phyloP scores from a whole-genome alignment of 2,888 invertebrate genomes.

The Amaurobius ferox region DNA sequence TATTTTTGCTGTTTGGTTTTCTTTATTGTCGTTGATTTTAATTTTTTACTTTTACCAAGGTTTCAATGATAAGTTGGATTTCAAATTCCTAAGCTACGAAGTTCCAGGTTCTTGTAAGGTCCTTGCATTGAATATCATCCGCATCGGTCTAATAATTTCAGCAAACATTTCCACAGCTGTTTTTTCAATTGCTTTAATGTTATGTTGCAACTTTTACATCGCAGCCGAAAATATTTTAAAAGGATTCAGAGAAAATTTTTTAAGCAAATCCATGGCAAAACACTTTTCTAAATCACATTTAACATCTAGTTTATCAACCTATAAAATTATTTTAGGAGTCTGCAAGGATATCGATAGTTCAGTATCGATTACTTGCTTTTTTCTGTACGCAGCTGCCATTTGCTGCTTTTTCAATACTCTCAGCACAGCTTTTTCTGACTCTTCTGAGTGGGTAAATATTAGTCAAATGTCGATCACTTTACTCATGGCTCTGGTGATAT shows the following conservation, averaged over 20 bases:
- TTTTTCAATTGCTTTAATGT: conserved; percentile 12
- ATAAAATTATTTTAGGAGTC: conserved; percentile 17
- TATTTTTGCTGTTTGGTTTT: background rate
- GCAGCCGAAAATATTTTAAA: background rate
- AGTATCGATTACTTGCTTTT: conserved; percentile 7
- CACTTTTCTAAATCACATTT: background rate
- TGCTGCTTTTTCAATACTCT: conserved; percentile 37
- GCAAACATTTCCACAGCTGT: background rate
- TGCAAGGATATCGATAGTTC: conserved; percentile 15
- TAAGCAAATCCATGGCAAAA: background rate
- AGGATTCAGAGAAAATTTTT: background rate
- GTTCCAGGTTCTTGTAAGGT: background rate
- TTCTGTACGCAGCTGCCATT: conserved; percentile 19
- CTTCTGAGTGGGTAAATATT: background rate
- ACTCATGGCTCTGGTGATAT: conserved; percentile 21
- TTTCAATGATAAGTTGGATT: background rate
- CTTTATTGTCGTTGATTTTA: background rate
- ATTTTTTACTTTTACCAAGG: background rate
- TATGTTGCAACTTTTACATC: conserved; percentile 29
- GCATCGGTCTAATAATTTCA: background rate
- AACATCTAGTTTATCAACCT: background rate
- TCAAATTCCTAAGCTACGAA: background rate
- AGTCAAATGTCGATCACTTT: conserved; percentile 17
- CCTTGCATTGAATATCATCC: background rate
- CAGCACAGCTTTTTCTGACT: background rate